phyloP scores from a whole-genome alignment of 2,797 vertebrate genomes.

The Gymnothorax reevesii region DNA sequence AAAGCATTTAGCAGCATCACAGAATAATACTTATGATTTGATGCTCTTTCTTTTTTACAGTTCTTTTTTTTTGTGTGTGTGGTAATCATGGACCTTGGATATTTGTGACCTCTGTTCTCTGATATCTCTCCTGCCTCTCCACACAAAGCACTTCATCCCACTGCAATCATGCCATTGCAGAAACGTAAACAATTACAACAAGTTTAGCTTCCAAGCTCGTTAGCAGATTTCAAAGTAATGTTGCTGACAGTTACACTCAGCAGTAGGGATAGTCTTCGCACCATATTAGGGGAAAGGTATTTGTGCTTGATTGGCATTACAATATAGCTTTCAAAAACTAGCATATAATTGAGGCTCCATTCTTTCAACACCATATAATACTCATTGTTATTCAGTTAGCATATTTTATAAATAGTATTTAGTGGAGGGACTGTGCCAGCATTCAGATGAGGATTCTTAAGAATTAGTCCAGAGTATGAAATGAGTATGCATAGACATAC shows the following conservation, averaged over 20 bases:
- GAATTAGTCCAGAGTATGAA: neutral
- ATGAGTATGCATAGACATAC: neutral
- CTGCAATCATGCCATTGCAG: neutral
- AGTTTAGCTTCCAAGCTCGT: neutral
- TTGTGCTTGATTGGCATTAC: neutral
- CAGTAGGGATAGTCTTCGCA: too few species aligned
- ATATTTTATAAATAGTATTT: neutral
- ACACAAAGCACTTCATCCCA: neutral
- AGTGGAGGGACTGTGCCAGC: neutral
- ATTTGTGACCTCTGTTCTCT: neutral
- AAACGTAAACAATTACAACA: neutral
- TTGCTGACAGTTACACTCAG: too few species aligned
- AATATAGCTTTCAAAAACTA: neutral
- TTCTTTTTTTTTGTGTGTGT: neutral
- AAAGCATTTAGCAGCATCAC: neutral
- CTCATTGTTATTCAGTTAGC: neutral
- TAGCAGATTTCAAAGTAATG: neutral
- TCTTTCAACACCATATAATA: neutral
- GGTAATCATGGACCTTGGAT: neutral
- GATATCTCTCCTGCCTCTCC: neutral
- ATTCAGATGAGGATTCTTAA: neutral
- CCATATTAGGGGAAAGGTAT: too few species aligned
- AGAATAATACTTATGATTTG: neutral
- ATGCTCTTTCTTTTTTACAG: neutral
- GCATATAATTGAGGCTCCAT: neutral